Conservation (phyloP, 2,113 vertebrate genomes). For the Numenius arquata region DNA sequence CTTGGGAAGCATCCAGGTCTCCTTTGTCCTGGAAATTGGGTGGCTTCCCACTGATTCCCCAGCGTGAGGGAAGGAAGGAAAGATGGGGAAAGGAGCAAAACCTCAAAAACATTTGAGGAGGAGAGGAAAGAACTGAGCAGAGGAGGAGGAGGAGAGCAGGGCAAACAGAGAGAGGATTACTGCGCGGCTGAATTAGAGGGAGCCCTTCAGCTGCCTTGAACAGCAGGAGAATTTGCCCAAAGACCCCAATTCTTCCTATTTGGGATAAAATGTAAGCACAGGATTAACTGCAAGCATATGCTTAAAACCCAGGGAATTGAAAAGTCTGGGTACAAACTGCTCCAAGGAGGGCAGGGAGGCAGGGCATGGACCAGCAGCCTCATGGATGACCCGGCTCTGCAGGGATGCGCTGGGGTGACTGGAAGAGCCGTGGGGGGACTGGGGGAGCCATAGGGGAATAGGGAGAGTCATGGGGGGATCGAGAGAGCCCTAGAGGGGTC, state of each 20-base stretch:
- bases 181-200: conserved; percentile 27
- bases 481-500: background rate
- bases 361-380: background rate
- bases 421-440: background rate
- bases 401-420: background rate
- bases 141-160: background rate
- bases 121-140: background rate
- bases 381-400: accelerated
- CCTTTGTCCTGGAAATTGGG: background rate
- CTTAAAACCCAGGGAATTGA: conserved; percentile 43
- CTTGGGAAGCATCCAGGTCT: background rate
- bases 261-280: conserved; percentile 37
- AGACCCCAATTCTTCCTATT: conserved; percentile 51
- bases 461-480: background rate
- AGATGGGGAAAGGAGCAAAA: background rate
- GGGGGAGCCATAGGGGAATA: background rate
- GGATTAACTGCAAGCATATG: conserved; percentile 59
- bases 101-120: background rate
- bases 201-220: conserved; percentile 47
- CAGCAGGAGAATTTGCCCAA: conserved; percentile 60
- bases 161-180: conserved; percentile 39
- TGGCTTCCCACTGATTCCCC: background rate
- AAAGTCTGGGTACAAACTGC: background rate
- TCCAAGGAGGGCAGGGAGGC: background rate
- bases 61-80: background rate